Conservation (phyloP, 1,140 invertebrate species). For the Heliconius hermathena region DNA sequence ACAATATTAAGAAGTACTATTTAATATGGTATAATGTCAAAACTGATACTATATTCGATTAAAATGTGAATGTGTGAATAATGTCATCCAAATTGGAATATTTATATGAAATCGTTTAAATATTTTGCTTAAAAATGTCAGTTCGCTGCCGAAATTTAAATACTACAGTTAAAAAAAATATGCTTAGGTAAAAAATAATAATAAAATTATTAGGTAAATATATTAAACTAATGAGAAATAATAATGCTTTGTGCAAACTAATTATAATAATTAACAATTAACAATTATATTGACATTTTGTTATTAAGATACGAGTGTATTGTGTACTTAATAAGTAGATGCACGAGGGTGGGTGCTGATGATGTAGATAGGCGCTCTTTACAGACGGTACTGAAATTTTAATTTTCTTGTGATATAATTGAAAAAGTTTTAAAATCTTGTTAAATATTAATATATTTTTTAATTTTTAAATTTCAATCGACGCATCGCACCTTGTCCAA, state of each 20-base stretch:
- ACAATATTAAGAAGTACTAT: neutral
- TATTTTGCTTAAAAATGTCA: constrained; percentile 14
- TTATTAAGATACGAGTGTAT: neutral
- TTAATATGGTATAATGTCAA: neutral
- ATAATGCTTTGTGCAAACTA: constrained; percentile 18
- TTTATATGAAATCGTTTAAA: constrained; percentile 23
- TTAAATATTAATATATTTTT: neutral
- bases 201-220: neutral
- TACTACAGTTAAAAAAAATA: neutral
- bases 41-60: neutral
- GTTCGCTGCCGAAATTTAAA: constrained; percentile 26
- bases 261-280: constrained; percentile 12
- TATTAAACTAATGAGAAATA: neutral
- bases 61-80: neutral
- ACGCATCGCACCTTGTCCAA: constrained; percentile 23
- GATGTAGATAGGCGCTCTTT: neutral
- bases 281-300: neutral
- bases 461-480: constrained; percentile 1
- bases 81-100: constrained; percentile 8
- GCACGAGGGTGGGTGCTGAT: constrained; percentile 4
- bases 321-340: constrained; percentile 3
- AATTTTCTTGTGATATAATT: constrained; percentile 5
- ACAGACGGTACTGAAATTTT: neutral
- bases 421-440: neutral
- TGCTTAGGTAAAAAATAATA: neutral